phyloP scores from a whole-genome alignment of 2,888 invertebrate genomes.

The Thecocarcelia acutangulata region DNA sequence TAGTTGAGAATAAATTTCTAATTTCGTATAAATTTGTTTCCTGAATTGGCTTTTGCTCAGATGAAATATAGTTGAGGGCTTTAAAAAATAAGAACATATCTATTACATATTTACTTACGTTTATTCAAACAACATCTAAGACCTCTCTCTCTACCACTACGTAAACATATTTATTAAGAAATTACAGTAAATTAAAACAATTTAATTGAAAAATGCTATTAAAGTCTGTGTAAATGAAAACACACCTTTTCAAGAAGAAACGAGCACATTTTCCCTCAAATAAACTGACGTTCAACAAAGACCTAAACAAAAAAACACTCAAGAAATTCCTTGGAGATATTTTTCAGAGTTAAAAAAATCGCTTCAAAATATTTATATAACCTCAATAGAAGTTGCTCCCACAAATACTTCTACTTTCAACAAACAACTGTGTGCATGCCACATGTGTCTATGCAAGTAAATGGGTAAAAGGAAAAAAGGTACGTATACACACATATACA shows the following conservation, averaged over 20 bases:
- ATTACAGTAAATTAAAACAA: no score
- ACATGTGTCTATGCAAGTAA: background rate
- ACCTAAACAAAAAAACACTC: slow-evolving; percentile 33
- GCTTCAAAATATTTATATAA: slow-evolving; percentile 52
- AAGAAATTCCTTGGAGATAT: slow-evolving; percentile 41
- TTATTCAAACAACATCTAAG: no score
- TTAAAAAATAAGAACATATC: no score
- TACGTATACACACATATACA: slow-evolving; percentile 2
- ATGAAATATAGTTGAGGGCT: no score
- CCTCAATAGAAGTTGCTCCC: slow-evolving; percentile 41
- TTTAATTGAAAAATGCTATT: no score
- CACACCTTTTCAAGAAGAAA: background rate
- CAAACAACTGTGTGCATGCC: background rate
- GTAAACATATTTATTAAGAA: no score
- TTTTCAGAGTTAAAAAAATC: slow-evolving; percentile 21
- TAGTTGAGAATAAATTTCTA: no score
- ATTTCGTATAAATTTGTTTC: no score
- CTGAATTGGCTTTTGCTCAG: no score
- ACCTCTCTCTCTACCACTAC: no score
- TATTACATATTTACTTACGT: no score
- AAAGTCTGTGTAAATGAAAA: no score
- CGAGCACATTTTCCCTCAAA: background rate
- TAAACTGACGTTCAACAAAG: slow-evolving; percentile 11
- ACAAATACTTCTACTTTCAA: background rate
- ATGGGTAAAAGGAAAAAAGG: background rate